Evolutionary conservation across 2,888 invertebrate species (phyloP), one percentile per base, ranked within the genome.

Genomic region (Ectemnius continuus): DNA sequence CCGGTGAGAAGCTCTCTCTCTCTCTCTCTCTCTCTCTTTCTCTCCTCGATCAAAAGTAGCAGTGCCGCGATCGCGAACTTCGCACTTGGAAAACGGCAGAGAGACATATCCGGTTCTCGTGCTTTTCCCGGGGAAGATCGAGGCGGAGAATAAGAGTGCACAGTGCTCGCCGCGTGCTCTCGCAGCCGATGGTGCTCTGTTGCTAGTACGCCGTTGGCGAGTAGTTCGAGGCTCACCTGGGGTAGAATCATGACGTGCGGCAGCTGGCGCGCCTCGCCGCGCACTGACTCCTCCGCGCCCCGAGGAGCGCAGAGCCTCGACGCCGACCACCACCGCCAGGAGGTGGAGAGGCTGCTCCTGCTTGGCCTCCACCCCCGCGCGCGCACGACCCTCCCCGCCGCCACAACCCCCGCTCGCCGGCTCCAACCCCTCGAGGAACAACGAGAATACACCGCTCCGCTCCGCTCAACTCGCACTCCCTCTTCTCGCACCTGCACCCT

Each of bases 191-290:
- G 71, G 61, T 75, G 70, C 28, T 56, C 45, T 60, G 71, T 65
- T 69, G 72, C 68, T 68, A 67, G 70, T 68, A 76, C 79, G 73
- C 78, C 76, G 78, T 75, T 75, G 72, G 59, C 73, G 70, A 81
- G 77, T 77, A 75, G 63, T 79, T 82, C 75, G 80, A 82, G 56
- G 82, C 89, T 90, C 89, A 89, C 89, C 89, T 90, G 88, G 87
- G 88, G 86, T 86, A 89, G 86, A 88, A 88, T 88, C 89, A 90
- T 89, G 88, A 89, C 89, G 88, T 90, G 89, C 88, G 88, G 89
- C 90, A 90, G 88, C 89, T 87, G 89, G 90, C 90, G 90, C 89
- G 89, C 88, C 89, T 89, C 89, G 88, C 89, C 89, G 90, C 89
- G 90, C 90, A 90, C 90, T 90, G 88, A 88, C 88, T 87, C 80